Evolutionary conservation across 2,797 vertebrate genomes (phyloP).

Genomic region (Thunnus albacares): DNA sequence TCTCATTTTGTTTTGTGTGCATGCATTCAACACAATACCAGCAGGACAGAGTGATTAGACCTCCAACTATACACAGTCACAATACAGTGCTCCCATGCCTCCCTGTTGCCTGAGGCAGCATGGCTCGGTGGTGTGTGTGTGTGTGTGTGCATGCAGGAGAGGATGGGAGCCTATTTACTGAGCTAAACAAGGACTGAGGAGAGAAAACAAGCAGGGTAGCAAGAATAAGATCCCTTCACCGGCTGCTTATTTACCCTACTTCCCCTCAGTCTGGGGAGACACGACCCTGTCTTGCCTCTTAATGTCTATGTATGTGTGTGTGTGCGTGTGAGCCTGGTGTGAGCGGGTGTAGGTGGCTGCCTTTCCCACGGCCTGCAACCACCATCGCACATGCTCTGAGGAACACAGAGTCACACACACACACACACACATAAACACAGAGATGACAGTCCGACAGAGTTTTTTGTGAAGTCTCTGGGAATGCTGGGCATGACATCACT

Average conservation of each 20-base stretch:
- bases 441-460: conserved; percentile 33
- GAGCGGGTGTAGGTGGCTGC: conserved; percentile 54
- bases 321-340: conserved; percentile 9
- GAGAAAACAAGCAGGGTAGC: conserved; percentile 72
- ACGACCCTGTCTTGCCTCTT: conserved; percentile 43
- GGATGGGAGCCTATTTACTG: conserved; percentile 69
- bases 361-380: conserved; percentile 82
- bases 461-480: conserved; percentile 58
- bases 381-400: conserved; percentile 35
- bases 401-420: conserved; percentile 35
- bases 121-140: conserved; percentile 2
- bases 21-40: conserved; percentile 14
- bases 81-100: conserved; percentile 21
- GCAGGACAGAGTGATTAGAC: neutral
- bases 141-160: conserved; percentile 14
- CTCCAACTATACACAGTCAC: neutral
- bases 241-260: conserved; percentile 77
- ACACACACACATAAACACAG: conserved; percentile 44
- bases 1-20: conserved; percentile 3
- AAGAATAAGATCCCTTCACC: conserved; percentile 61
- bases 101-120: conserved; percentile 35
- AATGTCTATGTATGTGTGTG: conserved; percentile 11
- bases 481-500: conserved; percentile 69
- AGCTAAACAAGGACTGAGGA: conserved; percentile 71
- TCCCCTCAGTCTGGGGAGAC: conserved; percentile 68